phyloP scores from a whole-genome alignment of 2,888 invertebrate species.

The Isotomurus palustris region DNA sequence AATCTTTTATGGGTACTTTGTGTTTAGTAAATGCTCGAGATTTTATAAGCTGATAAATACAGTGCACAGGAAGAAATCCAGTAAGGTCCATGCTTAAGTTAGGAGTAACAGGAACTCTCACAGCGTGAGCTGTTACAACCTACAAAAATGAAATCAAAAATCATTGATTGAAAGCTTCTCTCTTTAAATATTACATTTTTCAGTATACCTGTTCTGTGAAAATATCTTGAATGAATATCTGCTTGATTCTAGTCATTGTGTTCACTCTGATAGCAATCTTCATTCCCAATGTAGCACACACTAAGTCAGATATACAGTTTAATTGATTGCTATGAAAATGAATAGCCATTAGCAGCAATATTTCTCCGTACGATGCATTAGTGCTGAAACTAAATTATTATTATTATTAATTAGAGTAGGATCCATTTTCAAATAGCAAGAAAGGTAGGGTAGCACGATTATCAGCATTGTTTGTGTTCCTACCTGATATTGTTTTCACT shows the following conservation, averaged over 20 bases:
- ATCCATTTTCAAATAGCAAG: no score
- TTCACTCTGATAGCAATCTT: constrained; percentile 83
- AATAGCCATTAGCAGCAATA: constrained; percentile 90
- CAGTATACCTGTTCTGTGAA: constrained; percentile 88
- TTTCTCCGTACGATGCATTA: constrained; percentile 88
- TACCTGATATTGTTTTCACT: constrained; percentile 74
- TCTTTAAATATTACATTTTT: no score
- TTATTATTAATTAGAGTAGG: not conserved
- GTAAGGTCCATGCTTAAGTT: constrained; percentile 81
- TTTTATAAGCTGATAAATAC: constrained; percentile 90
- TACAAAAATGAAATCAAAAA: no score
- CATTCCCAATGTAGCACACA: constrained; percentile 91
- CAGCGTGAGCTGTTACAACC: constrained; percentile 91
- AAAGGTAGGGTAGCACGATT: no score
- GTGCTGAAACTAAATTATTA: constrained; percentile 18
- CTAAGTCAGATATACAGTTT: constrained; percentile 85
- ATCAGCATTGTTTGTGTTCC: no score
- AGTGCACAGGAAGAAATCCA: constrained; percentile 91
- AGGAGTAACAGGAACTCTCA: constrained; percentile 89
- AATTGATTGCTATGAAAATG: constrained; percentile 95
- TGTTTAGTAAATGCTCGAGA: constrained; percentile 93
- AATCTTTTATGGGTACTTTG: constrained; percentile 90
- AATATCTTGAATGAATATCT: constrained; percentile 92
- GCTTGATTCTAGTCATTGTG: constrained; percentile 80
- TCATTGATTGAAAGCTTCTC: no score